These are phyloP conservation scores for Creontiades dilutus DNA, from an alignment of 2,888 invertebrate genomes.

Conservation along the genomic window DNA sequence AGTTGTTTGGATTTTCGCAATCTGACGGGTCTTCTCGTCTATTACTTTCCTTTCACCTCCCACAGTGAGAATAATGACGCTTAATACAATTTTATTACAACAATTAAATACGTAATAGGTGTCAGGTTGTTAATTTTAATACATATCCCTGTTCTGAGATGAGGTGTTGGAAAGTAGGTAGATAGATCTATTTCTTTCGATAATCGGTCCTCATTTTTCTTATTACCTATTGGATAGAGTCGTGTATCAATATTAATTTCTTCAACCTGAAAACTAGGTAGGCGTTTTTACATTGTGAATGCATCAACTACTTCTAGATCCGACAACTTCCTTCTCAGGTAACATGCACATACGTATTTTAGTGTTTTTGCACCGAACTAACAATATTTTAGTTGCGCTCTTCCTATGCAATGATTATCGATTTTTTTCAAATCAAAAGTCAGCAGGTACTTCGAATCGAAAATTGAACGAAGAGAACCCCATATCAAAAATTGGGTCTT, in stretches of 20 bases:
- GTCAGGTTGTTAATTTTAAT: no score
- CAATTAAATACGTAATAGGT: no score
- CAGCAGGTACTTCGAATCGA: no score
- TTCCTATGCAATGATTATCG: constrained; percentile 6
- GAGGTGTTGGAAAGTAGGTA: not conserved
- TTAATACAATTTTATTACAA: no score
- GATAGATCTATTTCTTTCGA: not conserved
- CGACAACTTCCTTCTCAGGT: constrained; percentile 48
- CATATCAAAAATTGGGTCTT: no score
- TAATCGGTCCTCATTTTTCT: not conserved
- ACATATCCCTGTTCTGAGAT: no score
- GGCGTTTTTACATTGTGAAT: not conserved
- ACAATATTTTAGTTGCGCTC: constrained; percentile 32
- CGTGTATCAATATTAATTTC: not conserved
- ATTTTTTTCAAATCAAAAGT: not conserved
- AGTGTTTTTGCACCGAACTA: constrained; percentile 8
- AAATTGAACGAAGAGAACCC: no score
- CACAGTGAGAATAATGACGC: no score
- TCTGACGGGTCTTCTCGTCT: no score
- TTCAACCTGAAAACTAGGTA: not conserved
- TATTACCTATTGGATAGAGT: not conserved
- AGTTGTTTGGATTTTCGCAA: no score
- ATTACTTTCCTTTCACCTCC: no score
- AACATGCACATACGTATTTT: constrained; percentile 48
- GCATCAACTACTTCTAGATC: constrained; percentile 34